Evolutionary conservation across 2,888 invertebrate species (phyloP), one percentile per base, ranked within the genome.

Genomic region (Eurytoma californica): DNA sequence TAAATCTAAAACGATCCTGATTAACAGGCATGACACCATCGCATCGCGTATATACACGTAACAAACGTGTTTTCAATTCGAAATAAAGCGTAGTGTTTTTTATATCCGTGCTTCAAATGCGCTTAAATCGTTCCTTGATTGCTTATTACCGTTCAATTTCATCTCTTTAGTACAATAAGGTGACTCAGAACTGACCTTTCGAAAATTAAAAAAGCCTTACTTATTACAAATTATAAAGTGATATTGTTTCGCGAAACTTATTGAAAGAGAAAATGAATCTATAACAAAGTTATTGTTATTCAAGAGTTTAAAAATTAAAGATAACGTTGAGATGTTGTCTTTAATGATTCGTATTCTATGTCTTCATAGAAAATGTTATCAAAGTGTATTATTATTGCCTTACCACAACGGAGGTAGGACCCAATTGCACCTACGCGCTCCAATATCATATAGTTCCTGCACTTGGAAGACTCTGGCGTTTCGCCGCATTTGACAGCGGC

Each of bases 1-100:
- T 79, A 39, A 39, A 84, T 83, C 61, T 79, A 80, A 82, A 82
- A 79, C 75, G 80, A 76, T 78, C 67, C 77, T 67, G 79, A 77
- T 69, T 72, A 60, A 79, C 68, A 81, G 65, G 77, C 65, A 24
- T 73, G 49, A 75, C 67, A 68, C 70, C 78, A 67, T 75, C 67
- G 18, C 60, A 80, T 75, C 72, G 67, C 47, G 5, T 67, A 58
- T 55, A 16, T 63, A 58, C 60, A 72, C 58, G 68, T 28, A 30
- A 28, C 18, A 67, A 72, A 75, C 72, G 67, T 76, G 68, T 63
- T n/a, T 72, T 72, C 67, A 16, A 72, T 60, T 30, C 47, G 28
- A 60, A 75, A 72, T 39, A 80, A 80, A 77, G 73, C 69, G 69
- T 70, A 80, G 51, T 75, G 39, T 60, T 67, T 39, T 39, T 78